Evolutionary conservation across 2,888 invertebrate species (phyloP).

Genomic region (Lissonota sp.): DNA sequence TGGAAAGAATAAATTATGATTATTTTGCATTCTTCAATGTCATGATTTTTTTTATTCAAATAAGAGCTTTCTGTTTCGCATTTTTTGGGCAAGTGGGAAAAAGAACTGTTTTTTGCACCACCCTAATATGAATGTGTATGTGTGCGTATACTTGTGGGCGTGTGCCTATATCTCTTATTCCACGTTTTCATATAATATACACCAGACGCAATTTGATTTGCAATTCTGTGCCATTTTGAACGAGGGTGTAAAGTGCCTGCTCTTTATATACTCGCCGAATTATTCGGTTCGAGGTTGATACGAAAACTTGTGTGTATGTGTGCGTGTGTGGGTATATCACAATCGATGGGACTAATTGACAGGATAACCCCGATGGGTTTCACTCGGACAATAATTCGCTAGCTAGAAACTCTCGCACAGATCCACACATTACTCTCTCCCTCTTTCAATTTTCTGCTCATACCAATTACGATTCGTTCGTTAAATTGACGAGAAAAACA

Average conservation of each 20-base stretch:
- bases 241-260: slow-evolving; percentile 48
- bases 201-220: slow-evolving; percentile 59
- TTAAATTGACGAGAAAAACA: no score
- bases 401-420: not conserved
- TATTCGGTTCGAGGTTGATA: not conserved
- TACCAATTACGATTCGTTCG: not conserved
- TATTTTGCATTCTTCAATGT: no score
- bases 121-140: no score
- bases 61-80: no score
- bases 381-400: slow-evolving; percentile 16
- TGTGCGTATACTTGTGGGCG: no score
- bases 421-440: not conserved
- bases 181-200: slow-evolving; percentile 50
- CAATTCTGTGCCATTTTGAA: slow-evolving; percentile 39
- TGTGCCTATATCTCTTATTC: slow-evolving; percentile 12
- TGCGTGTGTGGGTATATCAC: not conserved
- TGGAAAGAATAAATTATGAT: no score
- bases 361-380: slow-evolving; percentile 27
- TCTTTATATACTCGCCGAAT: slow-evolving; percentile 21
- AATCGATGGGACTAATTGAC: slow-evolving; percentile 49
- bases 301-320: not conserved
- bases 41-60: no score
- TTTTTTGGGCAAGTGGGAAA: no score
- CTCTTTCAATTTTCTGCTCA: not conserved
- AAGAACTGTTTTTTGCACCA: no score